Evolutionary conservation across 2,113 vertebrate species (phyloP).

Genomic region (Heliornis fulica): DNA sequence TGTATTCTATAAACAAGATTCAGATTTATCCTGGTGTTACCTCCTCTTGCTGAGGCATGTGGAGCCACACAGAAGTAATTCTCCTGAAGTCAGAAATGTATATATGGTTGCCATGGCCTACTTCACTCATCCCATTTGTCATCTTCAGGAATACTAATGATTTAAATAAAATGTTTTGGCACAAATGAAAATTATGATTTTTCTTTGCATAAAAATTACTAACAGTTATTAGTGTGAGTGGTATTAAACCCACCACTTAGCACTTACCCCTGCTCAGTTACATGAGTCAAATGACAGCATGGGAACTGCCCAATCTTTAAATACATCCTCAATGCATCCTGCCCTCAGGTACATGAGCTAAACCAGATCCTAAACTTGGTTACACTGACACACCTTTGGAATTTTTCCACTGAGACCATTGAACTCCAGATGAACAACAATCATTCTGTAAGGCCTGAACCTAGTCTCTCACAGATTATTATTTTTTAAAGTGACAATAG

Average conservation of each 20-base stretch:
- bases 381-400: neutral
- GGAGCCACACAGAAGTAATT: neutral
- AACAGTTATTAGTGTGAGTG: neutral
- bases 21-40: neutral
- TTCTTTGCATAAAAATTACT: neutral
- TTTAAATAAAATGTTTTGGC: neutral
- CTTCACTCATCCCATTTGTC: neutral
- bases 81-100: neutral
- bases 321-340: neutral
- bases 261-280: neutral
- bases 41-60: neutral
- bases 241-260: neutral
- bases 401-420: neutral
- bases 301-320: neutral
- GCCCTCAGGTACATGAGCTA: neutral
- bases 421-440: neutral
- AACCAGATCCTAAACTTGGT: neutral
- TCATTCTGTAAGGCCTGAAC: neutral
- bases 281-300: neutral
- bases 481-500: neutral
- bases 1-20: neutral
- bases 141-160: neutral
- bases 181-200: neutral
- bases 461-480: neutral
- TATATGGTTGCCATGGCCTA: neutral